Conservation (phyloP, 2,113 vertebrate genomes). For the Chroicocephalus ridibundus region DNA sequence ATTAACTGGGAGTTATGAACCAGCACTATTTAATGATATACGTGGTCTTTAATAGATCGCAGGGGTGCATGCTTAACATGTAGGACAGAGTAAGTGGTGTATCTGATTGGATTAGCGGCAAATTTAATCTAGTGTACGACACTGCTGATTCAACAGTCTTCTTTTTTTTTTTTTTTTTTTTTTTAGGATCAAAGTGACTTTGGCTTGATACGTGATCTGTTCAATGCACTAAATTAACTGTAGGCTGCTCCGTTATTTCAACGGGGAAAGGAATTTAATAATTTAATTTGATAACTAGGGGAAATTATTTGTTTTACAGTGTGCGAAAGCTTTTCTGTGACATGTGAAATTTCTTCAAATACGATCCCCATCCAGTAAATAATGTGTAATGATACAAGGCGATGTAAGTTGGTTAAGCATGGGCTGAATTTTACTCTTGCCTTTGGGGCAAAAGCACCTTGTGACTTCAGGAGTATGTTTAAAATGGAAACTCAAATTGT, state of each 20-base stretch:
- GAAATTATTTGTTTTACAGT: neutral
- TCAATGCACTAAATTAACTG: neutral
- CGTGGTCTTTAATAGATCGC: neutral
- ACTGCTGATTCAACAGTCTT: conserved; percentile 37
- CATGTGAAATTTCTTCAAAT: neutral
- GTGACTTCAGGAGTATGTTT: neutral
- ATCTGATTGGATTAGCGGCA: conserved; percentile 52
- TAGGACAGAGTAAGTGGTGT: conserved; percentile 12
- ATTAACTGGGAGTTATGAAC: conserved; percentile 5
- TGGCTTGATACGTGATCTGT: neutral
- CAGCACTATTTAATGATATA: conserved; percentile 33
- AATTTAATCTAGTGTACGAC: conserved; percentile 42
- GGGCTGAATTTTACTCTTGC: neutral
- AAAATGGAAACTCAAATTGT: neutral
- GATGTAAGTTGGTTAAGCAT: neutral
- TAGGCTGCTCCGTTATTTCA: neutral
- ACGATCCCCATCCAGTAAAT: neutral
- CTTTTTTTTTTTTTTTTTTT: neutral
- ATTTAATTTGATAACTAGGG: neutral
- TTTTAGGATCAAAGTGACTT: conserved; percentile 31
- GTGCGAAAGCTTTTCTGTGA: neutral
- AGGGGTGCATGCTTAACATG: neutral
- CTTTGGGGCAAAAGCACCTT: neutral
- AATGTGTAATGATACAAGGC: neutral
- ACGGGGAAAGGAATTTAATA: neutral